Percentiles rank a stretch among this genome's conserved stretches.
Conservation (phyloP, 1,140 invertebrate genomes). For the Matsumurasca onukii region DNA sequence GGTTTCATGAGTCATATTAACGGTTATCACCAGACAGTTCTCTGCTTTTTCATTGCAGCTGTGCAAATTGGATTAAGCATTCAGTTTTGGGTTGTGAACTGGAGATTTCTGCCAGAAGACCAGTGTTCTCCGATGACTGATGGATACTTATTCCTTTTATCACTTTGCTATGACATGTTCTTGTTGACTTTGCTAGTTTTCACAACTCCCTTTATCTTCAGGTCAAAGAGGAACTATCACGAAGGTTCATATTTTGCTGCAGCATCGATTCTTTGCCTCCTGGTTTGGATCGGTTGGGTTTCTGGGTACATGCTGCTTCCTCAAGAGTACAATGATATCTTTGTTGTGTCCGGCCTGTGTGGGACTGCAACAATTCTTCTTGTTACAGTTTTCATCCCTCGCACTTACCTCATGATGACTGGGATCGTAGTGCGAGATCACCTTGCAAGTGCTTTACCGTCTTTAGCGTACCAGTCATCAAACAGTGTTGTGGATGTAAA, state of each 20-base stretch:
- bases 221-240: conserved; percentile 58
- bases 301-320: conserved; percentile 52
- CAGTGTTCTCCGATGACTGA: conserved; percentile 37
- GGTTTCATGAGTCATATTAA: conserved; percentile 62
- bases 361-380: conserved; percentile 53
- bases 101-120: conserved; percentile 43
- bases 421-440: conserved; percentile 47
- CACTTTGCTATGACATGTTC: conserved; percentile 56
- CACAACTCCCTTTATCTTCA: conserved; percentile 54
- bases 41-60: conserved; percentile 57
- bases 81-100: conserved; percentile 48
- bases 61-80: conserved; percentile 53
- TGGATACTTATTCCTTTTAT: conserved; percentile 37
- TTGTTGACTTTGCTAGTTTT: conserved; percentile 53
- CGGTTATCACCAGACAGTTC: conserved; percentile 56
- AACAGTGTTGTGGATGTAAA: conserved; percentile 42
- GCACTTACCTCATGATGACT: conserved; percentile 58
- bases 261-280: conserved; percentile 50
- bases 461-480: conserved; percentile 37
- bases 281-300: conserved; percentile 56
- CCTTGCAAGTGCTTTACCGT: conserved; percentile 41
- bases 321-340: conserved; percentile 34
- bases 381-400: conserved; percentile 56
- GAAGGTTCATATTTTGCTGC: conserved; percentile 58
- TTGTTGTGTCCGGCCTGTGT: conserved; percentile 40